Base-by-base conservation (phyloP, 2,888 invertebrate species). In the Lobophora halterata region DNA sequence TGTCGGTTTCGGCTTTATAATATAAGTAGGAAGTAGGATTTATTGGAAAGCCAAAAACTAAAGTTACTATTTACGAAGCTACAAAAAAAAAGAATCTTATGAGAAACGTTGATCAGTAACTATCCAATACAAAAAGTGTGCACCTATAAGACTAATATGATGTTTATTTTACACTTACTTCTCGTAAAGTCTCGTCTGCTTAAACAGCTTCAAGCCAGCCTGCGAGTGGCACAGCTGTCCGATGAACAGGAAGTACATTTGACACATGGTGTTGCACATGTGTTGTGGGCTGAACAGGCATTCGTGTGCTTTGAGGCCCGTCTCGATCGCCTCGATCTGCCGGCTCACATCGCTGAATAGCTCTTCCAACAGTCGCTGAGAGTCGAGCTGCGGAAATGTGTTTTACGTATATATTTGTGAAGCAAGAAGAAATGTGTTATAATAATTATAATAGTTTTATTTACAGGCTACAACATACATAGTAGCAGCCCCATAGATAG, bases 191-290 rank as follows among this genome's bases (percentile, higher is more conserved):
- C 91, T 91, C 25, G 93, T 90, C 58, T 91, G 91, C 48, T 94
- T 93, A 27, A 98, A 89, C 32, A 94, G 89, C 51, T 88, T 89
- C 21, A 93, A 79, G 1, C 95, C 95, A 25, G 89, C 87, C 32
- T 90, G 89, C 3, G 91, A 90, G 48, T 93, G 92, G 55, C 93
- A 93, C 61, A 98, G 89, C 55, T 96, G 93, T 0, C 98, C 98
- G 46, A 98, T 91, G 70, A 97, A 95, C 24, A 98, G 89, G 79
- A 98, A 98, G 88, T 98, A 98, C 88, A 95, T 94, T 75, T 97
- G 97, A 71, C 96, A 95, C 86, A 96, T 93, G 0, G 97, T 96
- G 61, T 93, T 95, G 56, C 92, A 90, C 91, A 97, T 93, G 70
- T 95, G 94, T 55, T 94, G 93, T 1, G 97, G 97, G 72, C 95